phyloP scores from a whole-genome alignment of 2,797 vertebrate species.

The Channa striata region DNA sequence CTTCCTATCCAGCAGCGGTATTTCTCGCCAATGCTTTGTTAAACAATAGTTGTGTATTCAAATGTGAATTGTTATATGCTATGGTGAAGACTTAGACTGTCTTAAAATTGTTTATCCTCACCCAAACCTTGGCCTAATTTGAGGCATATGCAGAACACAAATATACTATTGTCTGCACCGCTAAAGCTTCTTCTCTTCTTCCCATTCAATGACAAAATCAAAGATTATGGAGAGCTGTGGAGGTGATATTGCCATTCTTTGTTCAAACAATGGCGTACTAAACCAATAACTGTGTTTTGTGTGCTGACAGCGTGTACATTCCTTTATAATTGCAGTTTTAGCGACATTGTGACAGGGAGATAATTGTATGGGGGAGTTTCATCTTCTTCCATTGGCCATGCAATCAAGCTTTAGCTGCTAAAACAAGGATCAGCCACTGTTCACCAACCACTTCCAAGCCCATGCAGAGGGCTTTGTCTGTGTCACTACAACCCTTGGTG shows the following conservation, averaged over 20 bases:
- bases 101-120: slow-evolving; percentile 82
- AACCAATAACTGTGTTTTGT: slow-evolving; percentile 80
- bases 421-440: slow-evolving; percentile 61
- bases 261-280: slow-evolving; percentile 74
- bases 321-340: slow-evolving; percentile 74
- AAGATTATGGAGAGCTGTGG: slow-evolving; percentile 81
- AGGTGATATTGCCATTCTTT: slow-evolving; percentile 78
- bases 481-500: slow-evolving; percentile 23
- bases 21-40: slow-evolving; percentile 71
- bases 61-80: slow-evolving; percentile 71
- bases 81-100: slow-evolving; percentile 70
- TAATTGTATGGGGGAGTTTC: slow-evolving; percentile 62
- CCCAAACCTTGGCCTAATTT: slow-evolving; percentile 82
- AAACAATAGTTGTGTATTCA: slow-evolving; percentile 76
- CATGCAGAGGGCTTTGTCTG: slow-evolving; percentile 36
- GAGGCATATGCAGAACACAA: slow-evolving; percentile 79
- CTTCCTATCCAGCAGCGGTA: slow-evolving; percentile 59
- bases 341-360: slow-evolving; percentile 65
- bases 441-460: slow-evolving; percentile 56
- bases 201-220: slow-evolving; percentile 80
- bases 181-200: slow-evolving; percentile 75
- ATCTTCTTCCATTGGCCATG: slow-evolving; percentile 60
- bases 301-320: slow-evolving; percentile 70
- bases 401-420: slow-evolving; percentile 62
- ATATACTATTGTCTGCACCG: slow-evolving; percentile 79